Evolutionary conservation across 2,888 invertebrate genomes (phyloP), one percentile per base, ranked within the genome.

Genomic region (Troides aeacus): DNA sequence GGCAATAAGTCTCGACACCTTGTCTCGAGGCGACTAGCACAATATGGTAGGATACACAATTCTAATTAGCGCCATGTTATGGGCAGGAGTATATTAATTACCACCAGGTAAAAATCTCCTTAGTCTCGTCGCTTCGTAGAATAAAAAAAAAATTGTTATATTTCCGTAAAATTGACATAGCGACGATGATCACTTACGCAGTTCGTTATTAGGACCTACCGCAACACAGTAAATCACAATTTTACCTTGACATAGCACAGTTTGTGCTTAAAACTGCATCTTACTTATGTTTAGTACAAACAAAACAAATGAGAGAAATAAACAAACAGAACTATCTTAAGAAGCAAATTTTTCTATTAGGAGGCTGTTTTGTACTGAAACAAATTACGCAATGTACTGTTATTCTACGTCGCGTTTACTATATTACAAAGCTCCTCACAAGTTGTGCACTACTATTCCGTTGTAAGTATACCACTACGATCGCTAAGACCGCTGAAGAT

Each of bases 311-410:
- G 21, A 69, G 58, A 69, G 39, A 39, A 59, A 66, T 18, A 63
- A 46, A 68, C 39, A 23, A 36, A 59, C 21, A 66, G 5, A 10
- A 50, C 21, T 53, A 15, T 24, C 4, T 21, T 18, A 39, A 5
- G 23, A 17, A 30, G 39, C 42, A 61, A n/a, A 61, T 56, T 46
- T 60, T 30, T 61, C n/a, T 23, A 66, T 74, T 72, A 71, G 74
- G 74, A 75, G 73, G 78, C 75, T 79, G 76, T 72, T 53, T 69
- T 75, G 73, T 74, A 75, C 66, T 73, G 70, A 75, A 76, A 75
- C 73, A 75, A 62, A 69, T 76, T 75, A 74, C 76, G 73, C 74
- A 79, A 78, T 71, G 60, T 69, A 71, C 72, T 73, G 46, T 62
- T 59, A 59, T 71, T 72, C 70, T 74, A 74, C 73, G 73, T 73